Base-by-base conservation (phyloP, 2,113 vertebrate genomes). In the Thryonomys swinderianus region DNA sequence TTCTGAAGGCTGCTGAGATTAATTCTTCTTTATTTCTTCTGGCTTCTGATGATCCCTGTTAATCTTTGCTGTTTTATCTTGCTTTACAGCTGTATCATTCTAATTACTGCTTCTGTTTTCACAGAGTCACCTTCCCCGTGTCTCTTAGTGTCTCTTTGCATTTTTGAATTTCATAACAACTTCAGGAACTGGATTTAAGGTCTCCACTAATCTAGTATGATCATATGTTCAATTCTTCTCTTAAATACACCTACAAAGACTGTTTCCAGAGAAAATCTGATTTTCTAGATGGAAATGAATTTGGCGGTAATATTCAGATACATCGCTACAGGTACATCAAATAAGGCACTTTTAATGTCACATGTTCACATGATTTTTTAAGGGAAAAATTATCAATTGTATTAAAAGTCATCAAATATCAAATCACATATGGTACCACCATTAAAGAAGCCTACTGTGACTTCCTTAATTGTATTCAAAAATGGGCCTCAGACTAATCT, bases 261-360 rank as follows among this genome's bases (percentile, higher is more conserved):
- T 71, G 59, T 45, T 78, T 51, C 32, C 48, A 34, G 20, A 53
- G 8, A 34, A 53, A 34, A 78, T 91, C 30, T 53, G 18, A 53
- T 34, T 48, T 78, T 53, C 3, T 23, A 51, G 21, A 11, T 48
- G 0, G 51, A 30, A 93, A 61, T 48, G 25, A 85, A 88, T 90
- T 79, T 76, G 0, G 25, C 45, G 10, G 32, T 27, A 2, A 82
- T 10, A 23, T 87, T 86, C 27, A 78, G 17, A 30, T 34, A 51
- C 40, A 76, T 76, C 42, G 34, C 30, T 78, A 53, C 23, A 42
- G 48, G 34, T 78, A 32, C 18, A 83, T 30, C 20, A 81, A 51
- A 73, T 42, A 82, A n/a, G 18, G 32, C 71, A 10, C 53, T 94
- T 95, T 91, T 84, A 84, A n/a, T 67, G n/a, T 67, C 62, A 83